These are phyloP conservation scores for Mythimna loreyi DNA, from an alignment of 2,888 invertebrate species.

Conservation along the genomic window DNA sequence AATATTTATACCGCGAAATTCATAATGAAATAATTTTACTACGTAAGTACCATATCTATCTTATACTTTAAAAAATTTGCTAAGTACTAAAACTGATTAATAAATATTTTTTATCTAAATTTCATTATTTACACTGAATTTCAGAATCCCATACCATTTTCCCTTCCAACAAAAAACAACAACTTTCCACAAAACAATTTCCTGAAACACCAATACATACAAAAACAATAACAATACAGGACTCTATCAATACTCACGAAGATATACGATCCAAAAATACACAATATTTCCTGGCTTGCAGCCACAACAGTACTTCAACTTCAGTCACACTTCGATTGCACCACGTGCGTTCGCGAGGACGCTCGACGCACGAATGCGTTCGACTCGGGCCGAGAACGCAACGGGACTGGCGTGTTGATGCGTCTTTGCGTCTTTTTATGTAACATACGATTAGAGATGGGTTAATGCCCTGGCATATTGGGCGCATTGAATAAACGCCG, in stretches of 20 bases:
- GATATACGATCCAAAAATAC: slow-evolving; percentile 56
- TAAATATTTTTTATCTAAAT: not conserved
- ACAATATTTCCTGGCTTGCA: slow-evolving; percentile 50
- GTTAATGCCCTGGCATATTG: too few relatives aligned
- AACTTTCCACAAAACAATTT: slow-evolving; percentile 1
- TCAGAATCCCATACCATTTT: slow-evolving; percentile 2
- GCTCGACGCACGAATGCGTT: slow-evolving; percentile 19
- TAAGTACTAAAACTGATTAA: too few relatives aligned
- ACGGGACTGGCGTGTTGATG: slow-evolving; percentile 25
- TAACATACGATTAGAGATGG: too few relatives aligned
- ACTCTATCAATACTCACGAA: slow-evolving; percentile 50
- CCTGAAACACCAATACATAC: slow-evolving; percentile 1
- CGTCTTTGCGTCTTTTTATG: slow-evolving; percentile 45
- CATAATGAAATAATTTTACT: too few relatives aligned
- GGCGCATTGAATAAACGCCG: too few relatives aligned
- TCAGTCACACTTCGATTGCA: slow-evolving; percentile 14
- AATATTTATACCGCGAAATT: too few relatives aligned
- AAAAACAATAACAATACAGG: slow-evolving; percentile 49
- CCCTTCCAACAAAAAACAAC: not conserved
- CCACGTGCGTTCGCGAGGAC: slow-evolving; percentile 34
- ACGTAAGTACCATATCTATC: too few relatives aligned
- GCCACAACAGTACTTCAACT: slow-evolving; percentile 47
- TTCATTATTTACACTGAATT: not conserved
- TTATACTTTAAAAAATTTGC: too few relatives aligned
- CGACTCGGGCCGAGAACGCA: slow-evolving; percentile 11